Evolutionary conservation across 2,113 vertebrate species (phyloP), one percentile per base, ranked within the genome.

Genomic region (Bujurquina vittata): DNA sequence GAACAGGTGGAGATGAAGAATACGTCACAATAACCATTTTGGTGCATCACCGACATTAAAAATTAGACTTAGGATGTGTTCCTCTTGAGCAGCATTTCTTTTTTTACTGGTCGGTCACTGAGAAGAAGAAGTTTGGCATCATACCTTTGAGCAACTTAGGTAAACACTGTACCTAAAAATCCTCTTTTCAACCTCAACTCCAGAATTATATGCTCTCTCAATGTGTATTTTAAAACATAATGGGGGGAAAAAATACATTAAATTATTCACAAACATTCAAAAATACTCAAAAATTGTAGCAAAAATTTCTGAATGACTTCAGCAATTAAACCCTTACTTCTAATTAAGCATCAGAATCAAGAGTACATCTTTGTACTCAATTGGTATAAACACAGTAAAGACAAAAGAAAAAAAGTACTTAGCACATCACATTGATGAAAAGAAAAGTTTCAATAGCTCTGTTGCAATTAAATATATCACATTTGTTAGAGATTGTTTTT

Each of bases 1-100:
- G 35, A 79, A 61, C 1, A 9, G 60, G 5, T 40, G 56, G 15
- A 69, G 4, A 49, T 15, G 11, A 49, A 49, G 46, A 49, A 49
- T 17, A 49, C 17, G 5, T 49, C 4, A 49, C 6, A 4, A 1
- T 17, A 0, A 29, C 15, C 5, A 43, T 20, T 52, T 5, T 52
- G 43, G 43, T 1, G 46, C 46, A 49, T 49, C 37, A 40, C 3
- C 3, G 37, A 40, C 37, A 40, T 46, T 46, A 26, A 35, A 35
- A 35, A 9, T 35, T 35, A 6, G 17, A 67, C 57, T 58, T 5
- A 31, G 43, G 10, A 43, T 20, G 14, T 10, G 23, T 40, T 57
- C 10, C 40, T 56, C 26, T 62, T 17, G 1, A 1, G 55, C n/a
- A n/a, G n/a, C n/a, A n/a, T n/a, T n/a, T n/a, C n/a, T n/a, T 69